Evolutionary conservation across 2,113 vertebrate genomes (phyloP).

Genomic region (Larimichthys polyactis): DNA sequence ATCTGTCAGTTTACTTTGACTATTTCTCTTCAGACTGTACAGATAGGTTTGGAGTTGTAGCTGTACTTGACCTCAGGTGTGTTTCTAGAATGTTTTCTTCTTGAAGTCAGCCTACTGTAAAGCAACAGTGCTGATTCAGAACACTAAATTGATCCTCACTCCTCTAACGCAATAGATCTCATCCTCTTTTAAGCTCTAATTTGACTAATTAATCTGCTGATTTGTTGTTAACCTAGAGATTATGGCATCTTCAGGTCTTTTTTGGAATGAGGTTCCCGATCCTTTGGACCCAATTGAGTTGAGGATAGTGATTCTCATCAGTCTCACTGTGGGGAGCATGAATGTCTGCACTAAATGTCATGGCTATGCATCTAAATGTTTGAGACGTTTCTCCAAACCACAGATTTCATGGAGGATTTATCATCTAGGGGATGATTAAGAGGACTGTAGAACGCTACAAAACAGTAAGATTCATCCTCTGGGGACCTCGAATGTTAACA

Average conservation of each 20-base stretch:
- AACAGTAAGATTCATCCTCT: no score
- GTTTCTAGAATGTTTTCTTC: neutral
- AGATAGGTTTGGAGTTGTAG: neutral
- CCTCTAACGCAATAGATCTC: neutral
- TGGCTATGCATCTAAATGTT: no score
- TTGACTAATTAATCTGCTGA: conserved; percentile 8
- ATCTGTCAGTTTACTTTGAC: neutral
- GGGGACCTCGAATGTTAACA: neutral
- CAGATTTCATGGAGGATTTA: no score
- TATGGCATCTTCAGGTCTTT: neutral
- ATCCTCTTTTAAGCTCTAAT: conserved; percentile 20
- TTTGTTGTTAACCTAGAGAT: neutral
- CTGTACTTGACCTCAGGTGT: neutral
- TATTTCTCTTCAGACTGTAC: neutral
- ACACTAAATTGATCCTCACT: neutral
- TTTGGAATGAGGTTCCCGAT: neutral
- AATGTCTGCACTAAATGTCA: no score
- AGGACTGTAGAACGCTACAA: no score
- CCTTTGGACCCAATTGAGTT: neutral
- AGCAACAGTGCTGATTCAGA: neutral
- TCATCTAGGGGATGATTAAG: no score
- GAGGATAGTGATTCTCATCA: neutral
- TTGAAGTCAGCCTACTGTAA: neutral
- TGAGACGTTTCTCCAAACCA: no score
- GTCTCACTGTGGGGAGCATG: neutral